A percentile compares a stretch with the other conserved stretches of the same genome.
Evolutionary conservation across 2,113 vertebrate species (phyloP).

Genomic region (Hydrochoerus hydrochaeris): DNA sequence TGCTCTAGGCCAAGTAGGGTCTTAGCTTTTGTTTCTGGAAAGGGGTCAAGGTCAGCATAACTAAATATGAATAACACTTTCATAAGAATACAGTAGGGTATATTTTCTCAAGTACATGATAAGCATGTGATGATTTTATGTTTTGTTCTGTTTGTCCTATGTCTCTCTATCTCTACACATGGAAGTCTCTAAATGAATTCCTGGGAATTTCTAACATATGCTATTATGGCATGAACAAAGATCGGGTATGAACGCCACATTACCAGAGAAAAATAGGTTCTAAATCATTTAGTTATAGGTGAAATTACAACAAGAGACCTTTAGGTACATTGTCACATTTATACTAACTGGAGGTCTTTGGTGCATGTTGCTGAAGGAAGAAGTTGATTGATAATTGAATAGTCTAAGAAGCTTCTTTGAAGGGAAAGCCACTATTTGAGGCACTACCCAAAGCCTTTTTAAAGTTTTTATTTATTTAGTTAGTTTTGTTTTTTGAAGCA

Average conservation of each 20-base stretch:
- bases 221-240: background rate
- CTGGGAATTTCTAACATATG: slow-evolving; percentile 24
- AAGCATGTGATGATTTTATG: background rate
- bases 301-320: slow-evolving; percentile 47
- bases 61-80: background rate
- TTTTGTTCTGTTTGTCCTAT: background rate
- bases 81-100: background rate
- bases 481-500: background rate
- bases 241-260: slow-evolving; percentile 20
- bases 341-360: slow-evolving; percentile 8
- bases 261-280: background rate
- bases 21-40: background rate
- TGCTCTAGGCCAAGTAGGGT: background rate
- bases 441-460: background rate
- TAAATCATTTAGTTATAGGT: slow-evolving; percentile 37
- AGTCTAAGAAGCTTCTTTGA: slow-evolving; percentile 42
- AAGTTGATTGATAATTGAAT: slow-evolving; percentile 14
- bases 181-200: slow-evolving; percentile 29
- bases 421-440: background rate
- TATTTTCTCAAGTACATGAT: background rate
- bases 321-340: background rate
- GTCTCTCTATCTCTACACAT: background rate
- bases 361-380: slow-evolving; percentile 32
- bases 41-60: background rate
- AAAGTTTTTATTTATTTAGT: background rate